Base-by-base conservation (phyloP, 2,888 invertebrate species). In the Exephanes ischioxanthus region DNA sequence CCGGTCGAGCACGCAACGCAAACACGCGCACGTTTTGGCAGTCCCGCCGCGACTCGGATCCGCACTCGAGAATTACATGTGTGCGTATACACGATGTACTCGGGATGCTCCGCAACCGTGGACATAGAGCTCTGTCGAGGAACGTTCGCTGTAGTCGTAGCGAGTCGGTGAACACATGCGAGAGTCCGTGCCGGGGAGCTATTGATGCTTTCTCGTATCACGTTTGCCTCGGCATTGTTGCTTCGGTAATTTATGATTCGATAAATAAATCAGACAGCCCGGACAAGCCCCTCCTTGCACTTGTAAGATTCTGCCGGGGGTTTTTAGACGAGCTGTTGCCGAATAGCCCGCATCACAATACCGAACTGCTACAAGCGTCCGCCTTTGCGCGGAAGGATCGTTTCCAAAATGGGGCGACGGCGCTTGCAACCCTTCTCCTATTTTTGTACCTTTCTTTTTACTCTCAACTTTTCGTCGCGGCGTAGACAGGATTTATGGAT, bases 1-100 rank as follows among this genome's bases (percentile, higher is more conserved):
- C 91, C 93, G 92, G 91, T 91, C 90, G 93, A 92, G 92, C 90
- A 92, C 91, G 92, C 92, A 93, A 93, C 87, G 90, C 91, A 93
- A 93, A 93, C 93, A 93, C 89, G 91, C 91, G 92, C 90, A 88
- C 89, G 88, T 90, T 91, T 92, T 87, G 89, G 87, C 87, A 79
- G 79, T 87, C 90, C 89, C 90, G 91, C 87, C 85, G 55, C 58
- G 66, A 82, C 80, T 83, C 30, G 72, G 58, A 83, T 86, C 86
- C 87, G 85, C 88, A 61, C 45, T 71, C 73, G 55, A 61, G 26
- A 73, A 33, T n/a, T 45, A 61, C 30, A 61, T 63, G 30, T 30
- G 30, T 63, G n/a, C 6, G 33, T 63, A n/a, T 55, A 22, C 22
- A 58, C 22, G 58, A 73, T 58, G 33, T 30, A 55, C 14, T 19